phyloP scores from a whole-genome alignment of 2,113 vertebrate species.

The Rhabdornis inornatus region DNA sequence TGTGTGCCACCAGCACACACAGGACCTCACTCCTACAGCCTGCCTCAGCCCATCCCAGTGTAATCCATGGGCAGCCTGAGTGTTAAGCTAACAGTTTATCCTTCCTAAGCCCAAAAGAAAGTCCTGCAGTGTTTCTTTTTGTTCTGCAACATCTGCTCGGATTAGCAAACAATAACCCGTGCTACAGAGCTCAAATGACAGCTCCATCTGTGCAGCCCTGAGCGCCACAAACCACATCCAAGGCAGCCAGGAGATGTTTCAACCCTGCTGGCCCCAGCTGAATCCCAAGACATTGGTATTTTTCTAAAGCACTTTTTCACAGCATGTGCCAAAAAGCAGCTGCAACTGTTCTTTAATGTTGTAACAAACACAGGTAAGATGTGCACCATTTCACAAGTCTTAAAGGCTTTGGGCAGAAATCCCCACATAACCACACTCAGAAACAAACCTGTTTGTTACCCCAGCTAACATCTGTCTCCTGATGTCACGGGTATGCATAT shows the following conservation, averaged over 20 bases:
- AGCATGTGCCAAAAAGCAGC: neutral
- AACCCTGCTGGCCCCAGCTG: neutral
- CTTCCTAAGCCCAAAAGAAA: neutral
- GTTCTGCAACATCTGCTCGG: slow-evolving; percentile 35
- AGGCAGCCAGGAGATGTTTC: neutral
- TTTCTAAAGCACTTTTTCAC: neutral
- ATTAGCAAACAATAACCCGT: slow-evolving; percentile 30
- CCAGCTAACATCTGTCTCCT: neutral
- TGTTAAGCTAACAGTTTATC: neutral
- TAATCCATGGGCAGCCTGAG: neutral
- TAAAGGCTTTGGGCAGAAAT: neutral
- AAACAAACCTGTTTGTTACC: neutral
- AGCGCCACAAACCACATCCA: neutral
- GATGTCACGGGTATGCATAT: neutral
- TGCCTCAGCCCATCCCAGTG: neutral
- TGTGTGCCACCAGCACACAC: fast-evolving
- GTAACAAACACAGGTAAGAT: neutral
- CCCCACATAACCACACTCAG: fast-evolving
- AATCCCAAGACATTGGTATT: neutral
- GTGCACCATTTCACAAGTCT: neutral
- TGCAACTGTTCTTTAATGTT: neutral
- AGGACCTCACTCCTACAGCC: fast-evolving
- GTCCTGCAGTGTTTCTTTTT: neutral
- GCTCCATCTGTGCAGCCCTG: slow-evolving; percentile 4
- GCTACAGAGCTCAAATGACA: slow-evolving; percentile 6